Base-by-base conservation (phyloP, 2,113 vertebrate genomes). In the Dendrocopos noguchii region DNA sequence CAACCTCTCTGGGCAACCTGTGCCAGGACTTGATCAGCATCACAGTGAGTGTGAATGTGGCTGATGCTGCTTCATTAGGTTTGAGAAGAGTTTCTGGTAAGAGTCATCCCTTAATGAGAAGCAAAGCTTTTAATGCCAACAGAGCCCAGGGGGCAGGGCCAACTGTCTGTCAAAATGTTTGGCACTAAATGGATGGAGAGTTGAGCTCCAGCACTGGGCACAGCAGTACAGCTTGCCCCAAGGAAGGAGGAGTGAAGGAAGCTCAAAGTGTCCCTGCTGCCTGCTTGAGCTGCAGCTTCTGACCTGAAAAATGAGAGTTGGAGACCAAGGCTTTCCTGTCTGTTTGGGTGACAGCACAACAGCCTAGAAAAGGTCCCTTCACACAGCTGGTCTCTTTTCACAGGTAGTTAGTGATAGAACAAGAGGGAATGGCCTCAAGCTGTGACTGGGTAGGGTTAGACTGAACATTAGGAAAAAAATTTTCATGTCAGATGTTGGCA, bases 231-330 rank as follows among this genome's bases (percentile, higher is more conserved):
- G n/a, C 57, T 57, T n/a, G 52, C 17, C 63, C 21, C 2, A 1
- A 64, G 34, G 70, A 55, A 87, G 36, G 13, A 59, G 28, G 16
- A 29, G 50, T 0, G n/a, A 70, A 44, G 64, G 57, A 65, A 76
- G 21, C 52, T 15, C 1, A 1, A 34, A 24, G 15, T n/a, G 17
- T 10, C 57, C 44, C 64, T 76, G 42, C 19, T 0, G 3, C 10
- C 36, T 61, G 60, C 47, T 74, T 27, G 55, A 79, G 36, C 61
- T 68, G 20, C 31, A 86, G 4, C 34, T 36, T 64, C 50, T 53
- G 31, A n/a, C 29, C 29, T 33, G 64, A 36, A 52, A 57, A 57
- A 70, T 0, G 4, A 64, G 34, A 59, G 44, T 2, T 2, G 6
- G 29, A 57, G 31, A 19, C 0, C 0, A 64, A 29, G 27, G 19